These are phyloP conservation scores for Monoplex corrugatus DNA, from an alignment of 2,888 invertebrate genomes.

Conservation along the genomic window DNA sequence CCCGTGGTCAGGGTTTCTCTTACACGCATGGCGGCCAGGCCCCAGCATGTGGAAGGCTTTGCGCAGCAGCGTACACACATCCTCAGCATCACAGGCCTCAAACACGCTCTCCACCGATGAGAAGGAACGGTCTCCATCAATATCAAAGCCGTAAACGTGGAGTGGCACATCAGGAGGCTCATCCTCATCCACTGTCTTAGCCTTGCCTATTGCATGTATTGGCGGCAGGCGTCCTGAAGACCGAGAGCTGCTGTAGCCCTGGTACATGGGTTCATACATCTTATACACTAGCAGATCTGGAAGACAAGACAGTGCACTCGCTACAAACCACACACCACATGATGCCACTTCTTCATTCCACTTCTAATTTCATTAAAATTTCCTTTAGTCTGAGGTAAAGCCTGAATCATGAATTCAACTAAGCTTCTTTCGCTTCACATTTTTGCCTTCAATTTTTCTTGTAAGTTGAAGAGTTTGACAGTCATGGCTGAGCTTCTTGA, in stretches of 20 bases:
- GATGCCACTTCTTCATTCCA: neutral
- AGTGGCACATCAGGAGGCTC: conserved; percentile 69
- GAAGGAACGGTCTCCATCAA: conserved; percentile 56
- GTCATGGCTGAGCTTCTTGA: no score
- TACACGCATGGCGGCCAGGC: conserved; percentile 77
- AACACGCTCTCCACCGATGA: conserved; percentile 64
- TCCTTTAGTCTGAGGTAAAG: neutral
- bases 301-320: no score
- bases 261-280: conserved; percentile 51
- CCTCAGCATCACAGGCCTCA: conserved; percentile 70
- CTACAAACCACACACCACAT: neutral
- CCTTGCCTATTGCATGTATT: conserved; percentile 71
- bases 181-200: conserved; percentile 69
- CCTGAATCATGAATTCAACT: neutral
- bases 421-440: neutral
- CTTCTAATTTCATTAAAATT: neutral
- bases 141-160: conserved; percentile 60
- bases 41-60: conserved; percentile 72
- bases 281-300: neutral
- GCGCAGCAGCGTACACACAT: conserved; percentile 68
- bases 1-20: conserved; percentile 71
- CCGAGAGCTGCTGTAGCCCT: conserved; percentile 42
- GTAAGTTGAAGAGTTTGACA: neutral
- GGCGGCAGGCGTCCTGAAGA: conserved; percentile 63
- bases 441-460: neutral